Percentiles rank a stretch among this genome's conserved stretches.
phyloP scores from a whole-genome alignment of 2,113 vertebrate species.

The Arizona elegans region DNA sequence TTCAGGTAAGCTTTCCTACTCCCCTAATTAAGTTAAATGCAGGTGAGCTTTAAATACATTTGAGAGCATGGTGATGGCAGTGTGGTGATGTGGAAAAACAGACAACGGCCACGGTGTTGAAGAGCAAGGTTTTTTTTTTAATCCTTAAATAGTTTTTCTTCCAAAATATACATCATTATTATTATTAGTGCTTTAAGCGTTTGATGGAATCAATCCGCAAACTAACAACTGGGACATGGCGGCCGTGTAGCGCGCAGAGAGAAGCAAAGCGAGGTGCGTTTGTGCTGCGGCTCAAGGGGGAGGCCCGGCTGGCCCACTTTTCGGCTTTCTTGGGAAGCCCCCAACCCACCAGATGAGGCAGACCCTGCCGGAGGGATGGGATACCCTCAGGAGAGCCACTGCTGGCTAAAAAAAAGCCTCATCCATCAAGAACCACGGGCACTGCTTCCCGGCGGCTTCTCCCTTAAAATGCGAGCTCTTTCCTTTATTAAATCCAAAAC shows the following conservation, averaged over 20 bases:
- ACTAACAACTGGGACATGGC: neutral
- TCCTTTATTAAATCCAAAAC: neutral
- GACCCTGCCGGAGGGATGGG: neutral
- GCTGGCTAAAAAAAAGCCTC: neutral
- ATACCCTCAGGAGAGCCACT: neutral
- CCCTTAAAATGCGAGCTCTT: neutral
- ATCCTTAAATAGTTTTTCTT: constrained; percentile 22
- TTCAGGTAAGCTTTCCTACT: neutral
- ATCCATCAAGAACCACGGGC: neutral
- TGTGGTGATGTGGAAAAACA: neutral
- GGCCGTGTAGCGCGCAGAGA: neutral
- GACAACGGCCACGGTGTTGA: neutral
- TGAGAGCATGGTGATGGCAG: neutral
- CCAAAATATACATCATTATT: constrained; percentile 22
- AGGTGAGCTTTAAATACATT: neutral
- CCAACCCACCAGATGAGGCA: neutral
- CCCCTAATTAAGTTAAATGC: neutral
- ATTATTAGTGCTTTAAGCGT: constrained; percentile 5
- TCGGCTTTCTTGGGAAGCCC: neutral
- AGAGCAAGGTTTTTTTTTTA: neutral
- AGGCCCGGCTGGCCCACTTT: neutral
- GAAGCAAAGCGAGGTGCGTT: neutral
- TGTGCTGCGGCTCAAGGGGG: neutral
- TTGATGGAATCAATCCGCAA: neutral
- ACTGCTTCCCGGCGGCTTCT: neutral